phyloP scores from a whole-genome alignment of 2,888 invertebrate species.

The Drosophila atroscutellata region DNA sequence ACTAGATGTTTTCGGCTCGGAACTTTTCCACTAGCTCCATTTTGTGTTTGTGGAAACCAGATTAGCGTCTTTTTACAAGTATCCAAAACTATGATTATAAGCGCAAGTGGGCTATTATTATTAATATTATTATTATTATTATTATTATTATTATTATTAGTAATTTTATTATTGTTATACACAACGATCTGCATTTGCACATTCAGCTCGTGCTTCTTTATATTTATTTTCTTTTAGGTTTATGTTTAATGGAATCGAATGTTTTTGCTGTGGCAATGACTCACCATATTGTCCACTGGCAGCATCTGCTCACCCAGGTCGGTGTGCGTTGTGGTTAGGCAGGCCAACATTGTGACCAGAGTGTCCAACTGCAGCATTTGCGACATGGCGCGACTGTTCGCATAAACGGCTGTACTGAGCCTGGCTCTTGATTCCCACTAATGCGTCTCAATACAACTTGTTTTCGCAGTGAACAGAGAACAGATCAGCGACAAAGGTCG shows the following conservation, averaged over 20 bases:
- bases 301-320: constrained; percentile 38
- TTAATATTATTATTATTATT: too few species aligned
- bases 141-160: too few species aligned
- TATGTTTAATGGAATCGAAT: background rate
- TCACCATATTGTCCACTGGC: constrained; percentile 45
- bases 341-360: constrained; percentile 73
- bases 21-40: too few species aligned
- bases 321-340: constrained; percentile 63
- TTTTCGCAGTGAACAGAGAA: background rate
- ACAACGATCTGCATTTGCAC: background rate
- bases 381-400: constrained; percentile 50
- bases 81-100: background rate
- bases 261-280: constrained; percentile 14
- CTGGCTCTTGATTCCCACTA: background rate
- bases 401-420: constrained; percentile 29
- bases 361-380: constrained; percentile 64
- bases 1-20: too few species aligned
- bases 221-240: background rate
- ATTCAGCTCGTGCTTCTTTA: background rate
- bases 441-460: background rate
- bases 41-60: background rate
- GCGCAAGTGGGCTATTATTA: background rate
- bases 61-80: background rate
- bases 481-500: constrained; percentile 39
- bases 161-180: background rate